Evolutionary conservation across 2,888 invertebrate species (phyloP), one percentile per base, ranked within the genome.

Genomic region (Caenorhabditis plicata): DNA sequence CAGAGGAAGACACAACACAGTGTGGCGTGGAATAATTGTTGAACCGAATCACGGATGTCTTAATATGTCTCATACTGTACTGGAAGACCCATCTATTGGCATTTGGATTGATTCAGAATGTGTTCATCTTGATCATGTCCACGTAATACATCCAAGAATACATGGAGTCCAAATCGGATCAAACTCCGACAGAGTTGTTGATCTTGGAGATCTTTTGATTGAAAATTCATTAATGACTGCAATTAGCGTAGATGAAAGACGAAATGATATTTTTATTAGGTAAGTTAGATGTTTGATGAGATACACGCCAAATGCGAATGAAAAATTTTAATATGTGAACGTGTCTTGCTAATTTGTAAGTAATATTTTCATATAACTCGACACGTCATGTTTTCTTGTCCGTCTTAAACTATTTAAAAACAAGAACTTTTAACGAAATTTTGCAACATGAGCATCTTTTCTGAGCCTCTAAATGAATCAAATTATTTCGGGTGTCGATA

Each of bases 41-140:
- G 53, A 58, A 27, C 58, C 55, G 57, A n/a, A n/a, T n/a, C 56
- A 61, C 33, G 61, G 64, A 15, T 39, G 42, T 1, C 43, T 67
- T 4, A 49, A 51, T 17, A 22, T 61, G 23, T 47, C 26, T 15
- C 42, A 61, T 23, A 40, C 49, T 7, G 48, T 53, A 2, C 36
- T 54, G 11, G 52, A 48, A 32, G 68, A 68, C 31, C 49, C 68
- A 4, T 68, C 68, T 7, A 58, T 68, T 8, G 68, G 62, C 20
- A 25, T 64, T 13, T 68, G 64, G 64, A 46, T 68, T 0, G 68
- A 68, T 50, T 68, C 68, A 27, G 52, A 61, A 29, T 45, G 57
- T 31, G 64, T 64, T n/a, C 22, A 41, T 4, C 48, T 67, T 4
- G 46, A 57, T 17, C 35, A 41, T 9, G 55, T 51, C 51, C 26